Base-by-base conservation (phyloP, 2,888 invertebrate species). In the Odontothrips loti region DNA sequence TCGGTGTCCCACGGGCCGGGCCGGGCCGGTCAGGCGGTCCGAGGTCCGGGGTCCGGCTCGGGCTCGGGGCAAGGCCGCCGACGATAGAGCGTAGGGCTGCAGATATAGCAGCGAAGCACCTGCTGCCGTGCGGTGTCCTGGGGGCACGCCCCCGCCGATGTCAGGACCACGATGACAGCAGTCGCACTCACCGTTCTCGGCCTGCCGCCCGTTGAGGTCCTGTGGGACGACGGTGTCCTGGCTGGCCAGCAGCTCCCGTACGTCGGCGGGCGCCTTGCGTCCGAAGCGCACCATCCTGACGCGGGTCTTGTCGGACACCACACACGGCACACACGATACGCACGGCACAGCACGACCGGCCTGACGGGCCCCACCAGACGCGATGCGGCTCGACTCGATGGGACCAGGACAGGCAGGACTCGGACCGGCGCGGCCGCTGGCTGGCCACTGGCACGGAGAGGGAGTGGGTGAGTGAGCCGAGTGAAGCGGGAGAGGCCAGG, bases 181-280 rank as follows among this genome's bases (percentile, higher is more conserved):
- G n/a, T n/a, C 51, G 9, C 51, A 68, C 68, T 68, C 68, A 75
- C 68, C 68, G 68, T 75, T 75, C 68, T 27, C 68, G 23, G 27
- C 23, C 27, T 12, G 68, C 68, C 68, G n/a, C 23, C 68, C 23
- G 68, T 12, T 75, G 68, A 12, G 12, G 27, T 75, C 68, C 23
- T 75, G 68, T 6, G 20, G 68, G 27, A 75, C 23, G 12, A 75
- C 68, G n/a, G 68, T 27, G 23, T 75, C 68, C 27, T 75, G 68
- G 27, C 68, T 75, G 68, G 68, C 68, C 11, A 75, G 68, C 27
- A 75, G 68, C 68, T 75, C 68, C 27, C 68, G 68, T 2, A 75
- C 68, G 68, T 75, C 68, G 68, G 23, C 27, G 68, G 27, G 68
- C 23, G 68, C 68, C 68, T 75, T 75, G 27, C 68, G 68, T 27